Evolutionary conservation across 1,140 invertebrate species (phyloP), one percentile per base, ranked within the genome.

Genomic region (Dolichoris vasculosae): DNA sequence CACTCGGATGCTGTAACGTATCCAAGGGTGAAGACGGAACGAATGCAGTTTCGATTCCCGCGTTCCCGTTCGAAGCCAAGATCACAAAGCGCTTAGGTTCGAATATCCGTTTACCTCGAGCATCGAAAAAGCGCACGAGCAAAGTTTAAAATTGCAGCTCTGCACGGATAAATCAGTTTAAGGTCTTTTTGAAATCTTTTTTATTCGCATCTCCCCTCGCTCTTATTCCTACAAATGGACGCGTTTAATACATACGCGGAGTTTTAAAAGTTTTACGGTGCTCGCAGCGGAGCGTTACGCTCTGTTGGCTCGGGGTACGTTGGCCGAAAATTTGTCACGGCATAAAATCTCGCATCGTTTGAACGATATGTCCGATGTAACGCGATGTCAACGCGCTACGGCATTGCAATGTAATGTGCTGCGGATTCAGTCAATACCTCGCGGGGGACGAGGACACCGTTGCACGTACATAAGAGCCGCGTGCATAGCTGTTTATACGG

Each of bases 361-460:
- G 75, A 69, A 79, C 83, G 83, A 84, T 84, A 84, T 84, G 75
- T 78, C 75, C 76, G 83, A 71, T 84, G 81, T 83, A 87, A 80
- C 81, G 82, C 82, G 82, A 81, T 86, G 85, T 84, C 82, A 71
- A 75, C 87, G 87, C 87, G 46, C 83, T 73, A 80, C 76, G 85
- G 87, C 88, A 88, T 88, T 85, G 88, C 87, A 89, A 90, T 90
- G 89, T 89, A 89, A 89, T 90, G 87, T 88, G 87, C 88, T 89
- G 85, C 88, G 77, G 87, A 88, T 89, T 89, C 86, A 90, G 88
- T 89, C 89, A 87, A 89, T 90, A 89, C 89, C 87, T 89, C 59
- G 40, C 38, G 17, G 26, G 32, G 35, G n/a, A 7, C 32, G 30
- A 59, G 3, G 48, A 26, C 15, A 55, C 2, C 48, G 7, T 4